These are phyloP conservation scores for Acanthosepion pharaonis DNA, from an alignment of 2,888 invertebrate genomes.

Conservation along the genomic window DNA sequence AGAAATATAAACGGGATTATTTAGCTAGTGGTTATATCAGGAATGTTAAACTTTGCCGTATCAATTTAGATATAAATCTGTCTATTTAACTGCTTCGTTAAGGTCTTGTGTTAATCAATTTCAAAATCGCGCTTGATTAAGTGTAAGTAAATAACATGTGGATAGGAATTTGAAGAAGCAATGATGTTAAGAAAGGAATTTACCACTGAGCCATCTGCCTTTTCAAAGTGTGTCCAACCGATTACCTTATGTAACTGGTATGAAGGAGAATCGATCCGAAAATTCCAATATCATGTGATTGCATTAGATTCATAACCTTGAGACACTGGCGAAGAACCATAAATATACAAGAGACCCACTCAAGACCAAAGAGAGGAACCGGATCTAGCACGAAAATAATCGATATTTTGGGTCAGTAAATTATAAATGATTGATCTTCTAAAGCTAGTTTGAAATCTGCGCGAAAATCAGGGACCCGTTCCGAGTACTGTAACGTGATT, in stretches of 20 bases:
- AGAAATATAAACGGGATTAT: too few relatives aligned
- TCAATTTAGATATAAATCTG: too few relatives aligned
- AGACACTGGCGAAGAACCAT: not conserved
- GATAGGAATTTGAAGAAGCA: not conserved
- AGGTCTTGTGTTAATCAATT: not conserved
- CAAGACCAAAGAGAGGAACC: not conserved
- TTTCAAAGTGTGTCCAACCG: not conserved
- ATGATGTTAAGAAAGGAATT: not conserved
- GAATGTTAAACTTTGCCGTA: too few relatives aligned
- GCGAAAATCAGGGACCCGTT: not conserved
- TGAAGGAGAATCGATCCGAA: not conserved
- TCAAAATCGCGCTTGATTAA: not conserved
- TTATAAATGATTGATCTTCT: not conserved
- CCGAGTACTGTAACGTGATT: too few relatives aligned
- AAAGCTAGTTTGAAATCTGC: not conserved
- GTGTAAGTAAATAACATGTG: not conserved
- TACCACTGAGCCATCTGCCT: not conserved
- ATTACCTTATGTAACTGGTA: not conserved
- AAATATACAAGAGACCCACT: not conserved
- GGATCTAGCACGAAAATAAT: not conserved
- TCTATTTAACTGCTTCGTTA: too few relatives aligned
- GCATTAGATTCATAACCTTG: not conserved
- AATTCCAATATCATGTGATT: not conserved
- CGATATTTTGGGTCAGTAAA: not conserved
- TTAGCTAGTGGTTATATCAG: too few relatives aligned